A percentile compares a stretch with the other conserved stretches of the same genome.
phyloP scores from a whole-genome alignment of 2,797 vertebrate species.

The Syngnathus acus region DNA sequence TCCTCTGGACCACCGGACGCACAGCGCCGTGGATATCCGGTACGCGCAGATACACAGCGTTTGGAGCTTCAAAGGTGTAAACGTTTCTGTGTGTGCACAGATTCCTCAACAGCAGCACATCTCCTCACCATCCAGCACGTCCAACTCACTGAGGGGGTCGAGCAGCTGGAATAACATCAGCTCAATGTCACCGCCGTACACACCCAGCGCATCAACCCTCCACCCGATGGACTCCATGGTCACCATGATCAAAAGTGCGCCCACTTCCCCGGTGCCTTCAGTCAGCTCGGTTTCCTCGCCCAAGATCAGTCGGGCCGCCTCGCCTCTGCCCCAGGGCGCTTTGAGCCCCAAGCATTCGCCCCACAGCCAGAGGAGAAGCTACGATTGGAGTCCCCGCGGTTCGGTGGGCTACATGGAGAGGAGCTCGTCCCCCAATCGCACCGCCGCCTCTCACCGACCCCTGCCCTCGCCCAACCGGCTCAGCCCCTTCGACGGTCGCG shows the following conservation, averaged over 20 bases:
- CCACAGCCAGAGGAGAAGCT: conserved; percentile 24
- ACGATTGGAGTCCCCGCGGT: conserved; percentile 35
- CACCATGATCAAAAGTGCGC: conserved; percentile 26
- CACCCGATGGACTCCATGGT: conserved; percentile 24
- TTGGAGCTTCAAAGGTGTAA: too few species aligned
- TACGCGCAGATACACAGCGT: conserved; percentile 17
- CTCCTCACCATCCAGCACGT: not conserved
- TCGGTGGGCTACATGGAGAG: conserved; percentile 35
- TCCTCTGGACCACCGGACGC: conserved; percentile 20
- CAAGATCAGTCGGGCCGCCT: conserved; percentile 8
- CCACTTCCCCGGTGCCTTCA: conserved; percentile 38
- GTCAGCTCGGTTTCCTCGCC: conserved; percentile 46
- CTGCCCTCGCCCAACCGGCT: conserved; percentile 19
- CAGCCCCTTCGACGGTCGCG: conserved; percentile 42
- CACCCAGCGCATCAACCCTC: conserved; percentile 21
- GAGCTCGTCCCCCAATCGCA: conserved; percentile 36
- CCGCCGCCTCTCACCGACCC: not conserved
- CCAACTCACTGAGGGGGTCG: not conserved
- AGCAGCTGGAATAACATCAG: conserved; percentile 18
- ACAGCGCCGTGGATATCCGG: conserved; percentile 26
- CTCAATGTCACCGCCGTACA: conserved; percentile 29
- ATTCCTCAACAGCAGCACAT: conserved; percentile 20
- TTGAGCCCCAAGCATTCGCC: conserved; percentile 50
- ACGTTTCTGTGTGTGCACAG: not conserved
- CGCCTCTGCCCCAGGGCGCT: conserved; percentile 20